phyloP scores from a whole-genome alignment of 2,797 vertebrate species.

The Poeciliopsis infans region DNA sequence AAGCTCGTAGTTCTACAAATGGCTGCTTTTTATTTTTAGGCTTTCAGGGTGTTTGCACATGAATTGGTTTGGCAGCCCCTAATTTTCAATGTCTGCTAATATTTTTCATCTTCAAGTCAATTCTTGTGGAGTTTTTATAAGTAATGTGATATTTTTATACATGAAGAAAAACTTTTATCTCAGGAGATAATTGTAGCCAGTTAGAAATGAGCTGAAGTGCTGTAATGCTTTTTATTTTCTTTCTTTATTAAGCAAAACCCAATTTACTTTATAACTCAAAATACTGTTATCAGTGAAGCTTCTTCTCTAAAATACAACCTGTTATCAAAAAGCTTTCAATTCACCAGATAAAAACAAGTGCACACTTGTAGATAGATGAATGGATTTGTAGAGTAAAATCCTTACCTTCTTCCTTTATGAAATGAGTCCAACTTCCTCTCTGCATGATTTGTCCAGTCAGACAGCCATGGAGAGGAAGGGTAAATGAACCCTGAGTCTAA shows the following conservation, averaged over 20 bases:
- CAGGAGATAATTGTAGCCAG: conserved; percentile 10
- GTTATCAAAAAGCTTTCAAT: background rate
- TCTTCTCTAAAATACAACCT: background rate
- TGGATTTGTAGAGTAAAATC: background rate
- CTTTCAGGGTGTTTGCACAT: background rate
- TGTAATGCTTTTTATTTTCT: background rate
- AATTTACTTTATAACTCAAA: background rate
- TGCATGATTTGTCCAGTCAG: background rate
- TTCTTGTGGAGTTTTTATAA: conserved; percentile 12
- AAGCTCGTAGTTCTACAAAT: background rate
- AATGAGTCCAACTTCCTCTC: background rate
- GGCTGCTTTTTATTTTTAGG: background rate
- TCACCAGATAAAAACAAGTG: background rate
- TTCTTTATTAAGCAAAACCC: background rate
- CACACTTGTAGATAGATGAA: background rate
- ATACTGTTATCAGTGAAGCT: background rate
- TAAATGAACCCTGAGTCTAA: background rate
- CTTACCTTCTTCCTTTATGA: background rate
- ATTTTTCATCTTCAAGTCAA: conserved; percentile 10
- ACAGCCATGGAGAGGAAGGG: background rate
- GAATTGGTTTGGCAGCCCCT: background rate
- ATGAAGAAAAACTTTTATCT: conserved; percentile 8
- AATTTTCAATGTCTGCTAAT: conserved; percentile 18
- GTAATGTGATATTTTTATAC: conserved; percentile 5
- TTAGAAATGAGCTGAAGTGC: conserved; percentile 5